phyloP scores from a whole-genome alignment of 1,140 invertebrate genomes.

The Drosophila malerkotliana region DNA sequence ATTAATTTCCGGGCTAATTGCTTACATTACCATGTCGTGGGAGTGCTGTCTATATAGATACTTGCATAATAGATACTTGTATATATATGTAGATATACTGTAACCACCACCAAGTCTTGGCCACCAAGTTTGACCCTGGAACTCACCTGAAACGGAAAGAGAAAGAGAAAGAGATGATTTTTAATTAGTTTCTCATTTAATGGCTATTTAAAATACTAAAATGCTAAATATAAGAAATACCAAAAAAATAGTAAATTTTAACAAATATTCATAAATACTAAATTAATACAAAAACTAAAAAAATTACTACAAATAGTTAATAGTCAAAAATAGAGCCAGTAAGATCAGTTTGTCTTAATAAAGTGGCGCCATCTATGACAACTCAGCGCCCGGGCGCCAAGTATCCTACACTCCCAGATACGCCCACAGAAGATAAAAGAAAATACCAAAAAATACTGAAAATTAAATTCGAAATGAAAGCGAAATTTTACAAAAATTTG shows the following conservation, averaged over 20 bases:
- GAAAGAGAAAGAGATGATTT: constrained; percentile 6
- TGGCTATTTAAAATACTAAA: constrained; percentile 14
- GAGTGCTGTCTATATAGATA: neutral
- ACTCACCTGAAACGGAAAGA: constrained; percentile 53
- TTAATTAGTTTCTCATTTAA: constrained; percentile 38
- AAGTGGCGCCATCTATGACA: no score
- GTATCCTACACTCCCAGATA: constrained; percentile 17
- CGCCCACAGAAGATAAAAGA: neutral
- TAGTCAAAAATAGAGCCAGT: neutral
- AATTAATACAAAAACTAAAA: no score
- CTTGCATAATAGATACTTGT: neutral
- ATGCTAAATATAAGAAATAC: no score
- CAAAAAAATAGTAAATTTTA: no score
- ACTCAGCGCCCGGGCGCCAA: no score
- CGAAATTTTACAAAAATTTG: constrained; percentile 50
- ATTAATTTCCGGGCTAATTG: neutral
- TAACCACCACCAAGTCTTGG: neutral
- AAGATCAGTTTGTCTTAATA: no score
- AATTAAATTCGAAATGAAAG: constrained; percentile 42
- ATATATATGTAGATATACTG: no score
- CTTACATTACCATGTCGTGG: neutral
- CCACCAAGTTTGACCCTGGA: neutral
- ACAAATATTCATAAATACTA: no score
- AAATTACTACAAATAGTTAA: neutral
- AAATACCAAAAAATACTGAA: neutral